These are phyloP conservation scores for Psephotus haematonotus DNA, from an alignment of 2,113 vertebrate genomes.

Conservation along the genomic window DNA sequence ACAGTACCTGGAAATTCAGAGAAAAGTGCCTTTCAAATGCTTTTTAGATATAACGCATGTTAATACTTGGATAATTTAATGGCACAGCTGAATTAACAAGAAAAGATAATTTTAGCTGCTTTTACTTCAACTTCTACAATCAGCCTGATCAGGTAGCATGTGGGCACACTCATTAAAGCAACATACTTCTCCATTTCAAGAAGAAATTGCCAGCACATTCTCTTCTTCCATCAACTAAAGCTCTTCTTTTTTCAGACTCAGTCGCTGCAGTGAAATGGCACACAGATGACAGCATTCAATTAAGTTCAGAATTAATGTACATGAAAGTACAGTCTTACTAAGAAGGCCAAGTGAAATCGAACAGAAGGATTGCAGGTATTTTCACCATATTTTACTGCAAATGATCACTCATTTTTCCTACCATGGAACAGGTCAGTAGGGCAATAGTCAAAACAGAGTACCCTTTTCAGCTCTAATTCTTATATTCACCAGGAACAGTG, in stretches of 20 bases:
- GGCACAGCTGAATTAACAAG: not conserved
- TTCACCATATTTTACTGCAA: constrained; percentile 36
- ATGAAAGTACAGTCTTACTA: not conserved
- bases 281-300: constrained; percentile 60
- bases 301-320: constrained; percentile 63
- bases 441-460: not conserved
- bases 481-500: not conserved
- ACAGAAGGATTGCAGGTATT: constrained; percentile 24
- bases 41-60: not conserved
- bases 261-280: constrained; percentile 21
- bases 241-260: not conserved
- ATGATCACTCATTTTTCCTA: constrained; percentile 35
- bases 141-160: not conserved
- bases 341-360: constrained; percentile 40
- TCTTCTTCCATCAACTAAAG: not conserved
- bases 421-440: not conserved
- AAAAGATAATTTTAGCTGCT: not conserved
- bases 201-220: not conserved
- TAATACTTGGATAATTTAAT: not conserved
- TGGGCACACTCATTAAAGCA: not conserved
- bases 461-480: not conserved
- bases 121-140: not conserved
- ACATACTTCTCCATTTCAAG: not conserved
- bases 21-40: not conserved
- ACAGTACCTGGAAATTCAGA: not conserved